Conservation (phyloP, 2,888 invertebrate genomes). For the Sphecodes monilicornis region DNA sequence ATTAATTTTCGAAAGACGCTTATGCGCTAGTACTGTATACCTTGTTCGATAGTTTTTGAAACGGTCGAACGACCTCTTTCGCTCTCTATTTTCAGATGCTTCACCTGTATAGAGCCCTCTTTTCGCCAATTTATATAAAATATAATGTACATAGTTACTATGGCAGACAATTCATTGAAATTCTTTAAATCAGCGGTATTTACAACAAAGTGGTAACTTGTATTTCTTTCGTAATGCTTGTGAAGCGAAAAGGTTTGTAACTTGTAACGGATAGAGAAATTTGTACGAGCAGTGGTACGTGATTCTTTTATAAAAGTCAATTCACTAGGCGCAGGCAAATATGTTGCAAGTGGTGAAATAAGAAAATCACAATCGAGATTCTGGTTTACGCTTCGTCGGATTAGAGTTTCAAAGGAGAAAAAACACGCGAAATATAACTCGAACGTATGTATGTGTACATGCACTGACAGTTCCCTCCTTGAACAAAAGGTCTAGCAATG, state of each 20-base stretch:
- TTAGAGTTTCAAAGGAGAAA: slow-evolving; percentile 26
- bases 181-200: neutral
- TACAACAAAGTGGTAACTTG: neutral
- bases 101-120: slow-evolving; percentile 1
- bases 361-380: slow-evolving; percentile 5
- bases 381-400: neutral
- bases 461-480: slow-evolving; percentile 64
- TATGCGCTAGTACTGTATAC: slow-evolving; percentile 16
- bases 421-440: slow-evolving; percentile 35
- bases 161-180: neutral
- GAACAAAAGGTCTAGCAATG: slow-evolving; percentile 38
- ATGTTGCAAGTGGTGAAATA: neutral
- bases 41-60: slow-evolving; percentile 34
- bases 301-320: slow-evolving; percentile 23
- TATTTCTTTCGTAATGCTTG: slow-evolving; percentile 10
- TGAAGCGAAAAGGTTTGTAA: slow-evolving; percentile 6
- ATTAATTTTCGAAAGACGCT: neutral
- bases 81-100: slow-evolving; percentile 22
- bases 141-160: slow-evolving; percentile 1
- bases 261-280: neutral
- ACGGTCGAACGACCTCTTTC: slow-evolving; percentile 36
- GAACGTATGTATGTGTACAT: slow-evolving; percentile 34
- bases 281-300: slow-evolving; percentile 33
- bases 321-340: slow-evolving; percentile 16
- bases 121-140: slow-evolving; percentile 3